Conservation (phyloP, 2,888 invertebrate genomes). For the Pharmacophagus antenor region DNA sequence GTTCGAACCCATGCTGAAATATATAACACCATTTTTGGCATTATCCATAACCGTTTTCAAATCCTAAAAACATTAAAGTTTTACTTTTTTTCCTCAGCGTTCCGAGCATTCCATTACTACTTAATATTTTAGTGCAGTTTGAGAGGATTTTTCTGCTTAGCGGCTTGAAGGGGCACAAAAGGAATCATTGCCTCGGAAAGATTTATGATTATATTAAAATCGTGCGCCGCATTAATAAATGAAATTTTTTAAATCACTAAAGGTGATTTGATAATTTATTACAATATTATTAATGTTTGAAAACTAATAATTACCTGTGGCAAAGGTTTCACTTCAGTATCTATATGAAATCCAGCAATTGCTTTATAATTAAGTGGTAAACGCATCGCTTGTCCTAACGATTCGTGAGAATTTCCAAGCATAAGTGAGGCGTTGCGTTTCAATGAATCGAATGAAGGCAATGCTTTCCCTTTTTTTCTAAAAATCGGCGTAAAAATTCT, state of each 20-base stretch:
- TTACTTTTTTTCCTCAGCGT: not conserved
- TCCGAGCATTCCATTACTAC: no score
- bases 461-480: slow-evolving; percentile 18
- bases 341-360: slow-evolving; percentile 42
- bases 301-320: slow-evolving; percentile 35
- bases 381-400: slow-evolving; percentile 35
- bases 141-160: no score
- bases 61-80: slow-evolving; percentile 40
- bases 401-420: slow-evolving; percentile 40
- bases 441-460: slow-evolving; percentile 33
- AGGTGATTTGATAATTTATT: not conserved
- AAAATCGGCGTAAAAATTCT: slow-evolving; percentile 26
- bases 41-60: slow-evolving; percentile 56
- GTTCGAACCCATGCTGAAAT: slow-evolving; percentile 70
- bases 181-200: no score
- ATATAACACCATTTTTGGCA: slow-evolving; percentile 62
- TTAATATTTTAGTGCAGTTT: no score
- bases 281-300: not conserved
- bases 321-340: slow-evolving; percentile 37
- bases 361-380: slow-evolving; percentile 39
- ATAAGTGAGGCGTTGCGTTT: slow-evolving; percentile 39
- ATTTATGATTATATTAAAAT: no score
- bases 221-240: no score
- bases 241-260: no score
- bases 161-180: no score